Percentiles rank a stretch among this genome's conserved stretches.
These are phyloP conservation scores for Pandemis heparana DNA, from an alignment of 2,888 invertebrate genomes.

Conservation along the genomic window DNA sequence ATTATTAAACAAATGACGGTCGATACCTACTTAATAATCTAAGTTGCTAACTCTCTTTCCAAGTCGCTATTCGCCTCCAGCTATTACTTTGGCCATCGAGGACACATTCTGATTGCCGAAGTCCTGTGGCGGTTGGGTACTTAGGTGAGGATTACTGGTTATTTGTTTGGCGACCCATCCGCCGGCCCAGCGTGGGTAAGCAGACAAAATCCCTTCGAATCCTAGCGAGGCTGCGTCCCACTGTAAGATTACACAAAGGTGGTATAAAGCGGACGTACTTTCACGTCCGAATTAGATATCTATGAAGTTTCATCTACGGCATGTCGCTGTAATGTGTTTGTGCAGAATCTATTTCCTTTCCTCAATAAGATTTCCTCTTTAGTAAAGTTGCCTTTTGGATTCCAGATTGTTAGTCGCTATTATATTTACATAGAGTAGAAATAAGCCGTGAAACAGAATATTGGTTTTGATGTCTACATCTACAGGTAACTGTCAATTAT, in stretches of 20 bases:
- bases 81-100: not conserved
- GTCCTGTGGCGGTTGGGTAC: slow-evolving; percentile 15
- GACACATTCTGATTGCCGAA: slow-evolving; percentile 19
- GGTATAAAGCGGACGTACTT: not conserved
- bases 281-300: slow-evolving; percentile 3
- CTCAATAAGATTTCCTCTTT: not conserved
- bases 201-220: slow-evolving; percentile 11
- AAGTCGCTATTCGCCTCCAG: not conserved
- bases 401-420: no score
- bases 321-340: not conserved
- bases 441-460: no score
- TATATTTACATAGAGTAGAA: no score
- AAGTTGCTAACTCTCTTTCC: not conserved
- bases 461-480: no score
- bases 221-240: slow-evolving; percentile 6
- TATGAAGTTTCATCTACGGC: not conserved
- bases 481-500: no score
- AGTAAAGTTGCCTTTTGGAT: no score
- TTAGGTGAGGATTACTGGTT: slow-evolving; percentile 37
- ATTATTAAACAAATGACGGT: not conserved
- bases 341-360: not conserved
- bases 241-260: slow-evolving; percentile 7
- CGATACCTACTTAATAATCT: not conserved
- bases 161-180: slow-evolving; percentile 36
- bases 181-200: slow-evolving; percentile 26